Conservation (phyloP, 2,888 invertebrate species). For the Rhimphoctona megacephalus region DNA sequence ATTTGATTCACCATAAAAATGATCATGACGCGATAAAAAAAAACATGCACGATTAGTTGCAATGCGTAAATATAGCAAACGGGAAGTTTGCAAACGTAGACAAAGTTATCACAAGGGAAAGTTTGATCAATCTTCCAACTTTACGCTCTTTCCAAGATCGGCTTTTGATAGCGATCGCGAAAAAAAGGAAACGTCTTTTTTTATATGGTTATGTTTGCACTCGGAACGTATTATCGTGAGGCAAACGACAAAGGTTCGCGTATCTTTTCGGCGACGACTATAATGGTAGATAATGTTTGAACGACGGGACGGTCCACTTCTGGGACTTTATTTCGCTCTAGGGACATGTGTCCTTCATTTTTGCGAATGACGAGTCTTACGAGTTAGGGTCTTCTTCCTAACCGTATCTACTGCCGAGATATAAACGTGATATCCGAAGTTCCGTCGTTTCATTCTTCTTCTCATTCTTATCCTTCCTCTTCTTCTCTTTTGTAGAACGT, state of each 20-base stretch:
- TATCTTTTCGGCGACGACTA: background rate
- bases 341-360: slow-evolving; percentile 58
- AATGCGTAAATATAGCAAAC: background rate
- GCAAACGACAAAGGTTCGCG: slow-evolving; percentile 4
- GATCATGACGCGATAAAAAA: background rate
- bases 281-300: slow-evolving; percentile 31
- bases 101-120: background rate
- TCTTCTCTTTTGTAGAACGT: slow-evolving; percentile 6
- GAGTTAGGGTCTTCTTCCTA: slow-evolving; percentile 28
- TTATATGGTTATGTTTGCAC: background rate
- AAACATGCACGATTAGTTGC: background rate
- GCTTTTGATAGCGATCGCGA: slow-evolving; percentile 1
- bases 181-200: background rate
- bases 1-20: background rate
- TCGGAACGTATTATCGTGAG: slow-evolving; percentile 2
- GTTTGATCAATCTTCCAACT: background rate
- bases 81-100: background rate
- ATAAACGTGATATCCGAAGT: slow-evolving; percentile 50
- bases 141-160: background rate
- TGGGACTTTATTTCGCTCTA: slow-evolving; percentile 54
- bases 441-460: slow-evolving; percentile 29
- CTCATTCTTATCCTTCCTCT: background rate
- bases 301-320: slow-evolving; percentile 31
- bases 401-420: slow-evolving; percentile 40
- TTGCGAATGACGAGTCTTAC: slow-evolving; percentile 56